phyloP scores from a whole-genome alignment of 2,797 vertebrate species.

The Bryconaethiops microstoma region DNA sequence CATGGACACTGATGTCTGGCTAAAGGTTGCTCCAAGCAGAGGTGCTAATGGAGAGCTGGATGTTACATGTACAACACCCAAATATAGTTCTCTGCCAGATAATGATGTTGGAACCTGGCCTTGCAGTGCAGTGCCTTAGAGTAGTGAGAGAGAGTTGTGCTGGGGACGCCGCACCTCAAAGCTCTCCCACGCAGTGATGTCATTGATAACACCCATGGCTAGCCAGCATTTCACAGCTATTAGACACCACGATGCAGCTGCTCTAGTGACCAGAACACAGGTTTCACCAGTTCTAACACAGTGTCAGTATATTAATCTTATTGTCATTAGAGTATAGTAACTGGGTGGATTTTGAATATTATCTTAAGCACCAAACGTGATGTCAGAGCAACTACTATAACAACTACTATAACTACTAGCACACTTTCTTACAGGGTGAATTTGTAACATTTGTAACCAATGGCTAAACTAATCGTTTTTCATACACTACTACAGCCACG shows the following conservation, averaged over 20 bases:
- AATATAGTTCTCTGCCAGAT: slow-evolving; percentile 50
- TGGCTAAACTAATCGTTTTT: neutral
- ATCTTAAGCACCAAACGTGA: neutral
- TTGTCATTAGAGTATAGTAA: slow-evolving; percentile 1
- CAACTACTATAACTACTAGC: too few relatives aligned
- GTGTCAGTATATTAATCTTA: neutral
- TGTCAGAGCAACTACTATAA: slow-evolving; percentile 1
- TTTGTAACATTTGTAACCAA: neutral
- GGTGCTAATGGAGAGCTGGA: neutral
- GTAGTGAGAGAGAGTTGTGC: slow-evolving; percentile 7
- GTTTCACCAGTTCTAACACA: slow-evolving; percentile 11
- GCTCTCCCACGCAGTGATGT: slow-evolving; percentile 18
- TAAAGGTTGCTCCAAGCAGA: neutral
- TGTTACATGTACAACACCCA: slow-evolving; percentile 26
- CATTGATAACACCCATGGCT: slow-evolving; percentile 12
- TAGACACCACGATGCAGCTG: neutral
- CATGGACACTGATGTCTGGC: neutral
- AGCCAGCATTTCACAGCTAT: slow-evolving; percentile 1
- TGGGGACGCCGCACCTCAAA: slow-evolving; percentile 41
- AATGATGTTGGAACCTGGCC: slow-evolving; percentile 31
- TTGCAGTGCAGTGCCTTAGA: slow-evolving; percentile 16
- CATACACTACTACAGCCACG: neutral
- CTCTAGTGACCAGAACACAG: neutral
- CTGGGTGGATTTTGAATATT: neutral
- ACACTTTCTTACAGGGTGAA: neutral